Evolutionary conservation across 2,797 vertebrate genomes (phyloP), one percentile per base, ranked within the genome.

Genomic region (Ctenopoma kingsleyae): DNA sequence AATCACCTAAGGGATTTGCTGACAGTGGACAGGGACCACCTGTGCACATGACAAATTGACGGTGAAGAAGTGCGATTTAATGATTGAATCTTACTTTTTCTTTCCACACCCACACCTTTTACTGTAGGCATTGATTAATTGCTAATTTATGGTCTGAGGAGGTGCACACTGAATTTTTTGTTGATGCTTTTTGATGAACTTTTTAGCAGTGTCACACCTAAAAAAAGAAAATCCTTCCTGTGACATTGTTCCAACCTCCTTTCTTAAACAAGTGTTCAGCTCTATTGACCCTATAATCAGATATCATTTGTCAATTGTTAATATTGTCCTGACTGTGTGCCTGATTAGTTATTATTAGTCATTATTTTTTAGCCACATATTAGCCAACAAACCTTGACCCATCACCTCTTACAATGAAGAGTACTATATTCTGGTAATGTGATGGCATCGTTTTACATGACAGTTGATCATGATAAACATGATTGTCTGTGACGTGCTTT

Each of bases 21-120:
- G 56, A 52, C 36, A 4, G 8, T 8, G 5, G 19, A 23, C 10
- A 35, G 36, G 54, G 46, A 58, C 47, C 54, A 56, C 70, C 65
- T 19, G 1, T 8, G 11, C 51, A 22, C 4, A 0, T 1, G 47
- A 15, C 57, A 16, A 36, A 17, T n/a, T 20, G 8, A 52, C 54
- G 50, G 15, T 46, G 30, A 52, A 17, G 6, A n/a, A 38, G 10
- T 53, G 25, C 9, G 36, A 25, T 60, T 70, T 67, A 58, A 67
- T 11, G 16, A 6, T 46, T 54, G 12, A 40, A 36, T 68, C 19
- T 20, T 8, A 1, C 6, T 50, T 3, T 3, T 25, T 6, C 19
- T 54, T 38, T 32, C 30, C 30, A 32, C 30, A n/a, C n/a, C n/a
- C 35, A 9, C 35, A 36, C 1, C 8, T 36, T 11, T 11, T 9